Evolutionary conservation across 2,113 vertebrate species (phyloP).

Genomic region (Oenanthe oenanthe): DNA sequence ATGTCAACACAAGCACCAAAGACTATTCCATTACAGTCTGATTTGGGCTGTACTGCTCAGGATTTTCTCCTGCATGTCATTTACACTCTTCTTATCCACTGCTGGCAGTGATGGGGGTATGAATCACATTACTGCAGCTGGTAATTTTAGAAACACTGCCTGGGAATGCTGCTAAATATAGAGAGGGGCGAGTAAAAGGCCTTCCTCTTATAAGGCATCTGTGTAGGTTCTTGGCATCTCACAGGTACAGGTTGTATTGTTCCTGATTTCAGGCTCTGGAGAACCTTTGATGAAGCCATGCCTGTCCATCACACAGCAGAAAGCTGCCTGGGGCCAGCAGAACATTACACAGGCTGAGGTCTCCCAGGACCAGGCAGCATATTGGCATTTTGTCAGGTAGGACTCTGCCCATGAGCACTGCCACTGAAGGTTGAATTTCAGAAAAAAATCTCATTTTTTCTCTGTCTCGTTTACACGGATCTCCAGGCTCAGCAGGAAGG

Average conservation of each 20-base stretch:
- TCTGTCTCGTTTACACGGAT: neutral
- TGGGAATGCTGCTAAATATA: conserved; percentile 57
- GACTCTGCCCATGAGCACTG: neutral
- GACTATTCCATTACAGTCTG: neutral
- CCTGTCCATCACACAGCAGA: neutral
- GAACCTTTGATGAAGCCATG: conserved; percentile 29
- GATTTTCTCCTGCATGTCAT: conserved; percentile 33
- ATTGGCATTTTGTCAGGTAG: conserved; percentile 16
- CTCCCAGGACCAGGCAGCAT: neutral
- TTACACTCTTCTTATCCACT: conserved; percentile 27
- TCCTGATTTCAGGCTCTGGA: conserved; percentile 32
- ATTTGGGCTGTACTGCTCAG: conserved; percentile 7
- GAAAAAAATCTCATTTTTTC: neutral
- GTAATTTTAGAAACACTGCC: conserved; percentile 61
- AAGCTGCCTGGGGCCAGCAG: conserved; percentile 33
- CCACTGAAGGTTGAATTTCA: neutral
- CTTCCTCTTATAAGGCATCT: conserved; percentile 25
- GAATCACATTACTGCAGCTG: conserved; percentile 51
- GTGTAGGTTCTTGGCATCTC: conserved; percentile 12
- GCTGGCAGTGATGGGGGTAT: conserved; percentile 27
- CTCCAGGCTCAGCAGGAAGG: neutral
- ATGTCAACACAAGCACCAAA: neutral
- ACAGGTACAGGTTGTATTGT: neutral
- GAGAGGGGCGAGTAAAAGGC: conserved; percentile 2
- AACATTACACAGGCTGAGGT: neutral